These are phyloP conservation scores for Propithecus perrieri DNA, from an alignment of 2,797 vertebrate species.

Conservation along the genomic window DNA sequence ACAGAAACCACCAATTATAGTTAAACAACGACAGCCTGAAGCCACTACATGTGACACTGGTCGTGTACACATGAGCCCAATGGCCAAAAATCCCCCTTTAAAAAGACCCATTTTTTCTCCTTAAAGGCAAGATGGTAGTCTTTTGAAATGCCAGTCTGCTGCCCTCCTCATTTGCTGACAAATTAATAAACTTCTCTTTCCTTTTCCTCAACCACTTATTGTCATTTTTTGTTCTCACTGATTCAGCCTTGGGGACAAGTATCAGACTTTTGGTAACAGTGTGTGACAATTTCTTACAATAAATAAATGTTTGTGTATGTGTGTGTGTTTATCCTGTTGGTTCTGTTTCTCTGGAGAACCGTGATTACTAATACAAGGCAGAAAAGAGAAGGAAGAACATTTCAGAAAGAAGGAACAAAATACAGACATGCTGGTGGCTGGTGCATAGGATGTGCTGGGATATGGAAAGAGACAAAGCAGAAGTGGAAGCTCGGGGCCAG, in stretches of 20 bases:
- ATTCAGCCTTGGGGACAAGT: neutral
- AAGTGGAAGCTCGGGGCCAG: accelerated
- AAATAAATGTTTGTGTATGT: neutral
- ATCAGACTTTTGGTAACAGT: neutral
- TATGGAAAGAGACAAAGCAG: neutral
- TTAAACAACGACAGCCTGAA: neutral
- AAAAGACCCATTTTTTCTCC: neutral
- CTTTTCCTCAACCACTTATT: neutral
- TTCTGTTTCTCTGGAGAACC: neutral
- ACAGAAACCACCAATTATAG: neutral
- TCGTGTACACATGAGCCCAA: too few relatives aligned
- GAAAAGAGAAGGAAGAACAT: neutral
- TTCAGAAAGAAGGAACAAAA: neutral
- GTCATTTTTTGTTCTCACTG: neutral
- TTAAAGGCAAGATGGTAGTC: neutral
- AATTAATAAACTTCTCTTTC: neutral
- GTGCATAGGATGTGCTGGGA: neutral
- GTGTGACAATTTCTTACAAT: neutral
- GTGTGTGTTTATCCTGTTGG: neutral
- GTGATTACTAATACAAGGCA: neutral
- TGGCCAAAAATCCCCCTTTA: neutral
- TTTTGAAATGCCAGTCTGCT: neutral
- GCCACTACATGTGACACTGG: neutral
- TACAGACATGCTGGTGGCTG: neutral
- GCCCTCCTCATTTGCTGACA: neutral